These are phyloP conservation scores for Protobothrops flavoviridis DNA, from an alignment of 2,113 vertebrate species.

Conservation along the genomic window DNA sequence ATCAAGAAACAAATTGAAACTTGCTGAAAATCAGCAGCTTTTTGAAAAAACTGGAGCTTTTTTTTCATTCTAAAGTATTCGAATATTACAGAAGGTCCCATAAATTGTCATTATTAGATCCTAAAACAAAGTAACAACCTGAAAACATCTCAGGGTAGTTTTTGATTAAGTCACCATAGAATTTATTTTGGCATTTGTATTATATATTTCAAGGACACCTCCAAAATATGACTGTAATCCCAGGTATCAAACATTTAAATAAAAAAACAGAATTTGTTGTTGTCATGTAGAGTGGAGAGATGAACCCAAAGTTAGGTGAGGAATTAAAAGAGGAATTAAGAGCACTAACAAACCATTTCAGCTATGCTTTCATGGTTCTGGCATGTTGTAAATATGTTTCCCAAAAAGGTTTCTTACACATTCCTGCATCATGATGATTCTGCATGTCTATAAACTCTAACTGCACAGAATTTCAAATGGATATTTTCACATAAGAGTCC, in stretches of 20 bases:
- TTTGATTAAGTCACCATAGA: not conserved
- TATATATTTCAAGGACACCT: not conserved
- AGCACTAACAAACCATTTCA: not conserved
- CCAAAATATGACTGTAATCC: not conserved
- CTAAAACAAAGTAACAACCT: not conserved
- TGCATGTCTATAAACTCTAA: not conserved
- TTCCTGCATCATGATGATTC: not conserved
- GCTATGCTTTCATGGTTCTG: not conserved
- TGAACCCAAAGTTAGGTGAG: not conserved
- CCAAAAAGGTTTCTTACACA: not conserved
- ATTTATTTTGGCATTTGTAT: not conserved
- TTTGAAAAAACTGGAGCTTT: not conserved
- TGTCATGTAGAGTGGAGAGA: not conserved
- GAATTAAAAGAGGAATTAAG: not conserved
- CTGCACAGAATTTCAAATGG: not conserved
- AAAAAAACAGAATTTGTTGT: not conserved
- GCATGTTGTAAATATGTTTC: not conserved
- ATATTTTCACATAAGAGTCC: not conserved
- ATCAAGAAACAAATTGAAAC: not conserved
- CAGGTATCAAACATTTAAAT: not conserved
- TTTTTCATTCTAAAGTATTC: not conserved
- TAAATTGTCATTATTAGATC: not conserved
- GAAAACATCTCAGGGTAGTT: not conserved
- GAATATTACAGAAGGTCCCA: not conserved
- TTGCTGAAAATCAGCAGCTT: not conserved